Evolutionary conservation across 64 coral and sea anemone species (phyloP), one percentile per base, ranked within the genome.

Genomic region (Montipora capricornis): DNA sequence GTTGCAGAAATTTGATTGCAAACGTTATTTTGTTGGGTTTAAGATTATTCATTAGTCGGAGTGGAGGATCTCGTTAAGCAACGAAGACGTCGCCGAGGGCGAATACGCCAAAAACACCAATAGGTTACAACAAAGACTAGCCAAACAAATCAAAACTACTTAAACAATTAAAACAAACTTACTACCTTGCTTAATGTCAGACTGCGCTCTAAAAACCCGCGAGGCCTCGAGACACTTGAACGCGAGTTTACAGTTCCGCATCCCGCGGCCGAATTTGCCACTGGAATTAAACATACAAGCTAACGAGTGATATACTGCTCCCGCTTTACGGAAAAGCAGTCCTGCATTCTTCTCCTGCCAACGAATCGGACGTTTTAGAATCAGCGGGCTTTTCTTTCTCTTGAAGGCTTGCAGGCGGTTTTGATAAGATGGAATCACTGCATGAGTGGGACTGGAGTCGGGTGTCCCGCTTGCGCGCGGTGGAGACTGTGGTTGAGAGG

Each of bases 241-340:
- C 1, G 97, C 80, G 68, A 99, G 77, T 57, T 94, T 96, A n/a
- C 85, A 92, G 59, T 94, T 96, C 78, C 92, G 91, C 49, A 99
- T 62, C 4, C 90, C 95, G 26, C 95, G 89, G 2, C 97, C 97
- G 20, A 91, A 95, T 77, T 96, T 96, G 7, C 97, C 95, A 19
- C 96, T 91, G 1, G 97, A 87, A 24, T 96, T 91, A 49, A 89
- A 93, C 20, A 90, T 62, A 49, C 89, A 99, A 44, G 95, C 89
- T 8, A 99, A 75, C 13, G 95, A 96, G 60, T 94, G 95, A 49
- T 99, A 99, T 12, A 99, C 88, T 19, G 92, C 87, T 6, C 95
- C 80, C 4, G 92, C 95, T 46, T 99, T 99, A 19, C 94, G 92
- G 20, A 99, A 76, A 4, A 99, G 73, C 3, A 99, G 82, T 0